Conservation (phyloP, 2,888 invertebrate genomes). For the Deilephila porcellus region DNA sequence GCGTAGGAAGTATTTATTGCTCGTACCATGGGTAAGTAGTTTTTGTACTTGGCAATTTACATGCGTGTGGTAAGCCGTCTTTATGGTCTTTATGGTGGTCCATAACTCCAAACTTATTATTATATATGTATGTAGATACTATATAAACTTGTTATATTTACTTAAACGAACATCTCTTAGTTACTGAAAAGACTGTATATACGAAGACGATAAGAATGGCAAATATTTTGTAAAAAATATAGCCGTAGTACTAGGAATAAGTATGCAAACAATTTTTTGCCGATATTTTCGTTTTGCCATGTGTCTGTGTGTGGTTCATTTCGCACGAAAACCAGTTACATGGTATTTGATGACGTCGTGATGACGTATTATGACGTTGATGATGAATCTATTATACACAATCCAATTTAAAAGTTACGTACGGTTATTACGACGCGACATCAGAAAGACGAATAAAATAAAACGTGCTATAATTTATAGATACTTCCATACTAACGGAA, state of each 20-base stretch:
- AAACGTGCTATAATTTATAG: background rate
- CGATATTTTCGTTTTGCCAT: background rate
- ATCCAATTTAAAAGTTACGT: background rate
- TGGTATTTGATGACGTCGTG: conserved; percentile 1
- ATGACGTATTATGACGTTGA: background rate
- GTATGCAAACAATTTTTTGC: background rate
- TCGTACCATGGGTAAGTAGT: conserved; percentile 8
- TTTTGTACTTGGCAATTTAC: conserved; percentile 16
- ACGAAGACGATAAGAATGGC: background rate
- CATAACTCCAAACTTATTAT: conserved; percentile 11
- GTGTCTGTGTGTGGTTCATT: background rate
- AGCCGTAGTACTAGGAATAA: background rate
- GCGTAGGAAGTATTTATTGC: conserved; percentile 20
- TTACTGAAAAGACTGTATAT: background rate
- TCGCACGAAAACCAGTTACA: background rate
- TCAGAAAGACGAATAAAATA: conserved; percentile 3
- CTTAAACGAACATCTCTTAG: background rate
- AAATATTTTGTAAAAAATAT: background rate
- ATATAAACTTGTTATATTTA: conserved; percentile 1
- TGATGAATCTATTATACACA: background rate
- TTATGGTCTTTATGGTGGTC: conserved; percentile 13
- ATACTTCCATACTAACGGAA: background rate
- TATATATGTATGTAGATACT: background rate
- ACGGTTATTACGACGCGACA: background rate
- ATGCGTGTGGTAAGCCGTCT: background rate